Conservation (phyloP, 2,888 invertebrate species). For the Drosophila prolongata region DNA sequence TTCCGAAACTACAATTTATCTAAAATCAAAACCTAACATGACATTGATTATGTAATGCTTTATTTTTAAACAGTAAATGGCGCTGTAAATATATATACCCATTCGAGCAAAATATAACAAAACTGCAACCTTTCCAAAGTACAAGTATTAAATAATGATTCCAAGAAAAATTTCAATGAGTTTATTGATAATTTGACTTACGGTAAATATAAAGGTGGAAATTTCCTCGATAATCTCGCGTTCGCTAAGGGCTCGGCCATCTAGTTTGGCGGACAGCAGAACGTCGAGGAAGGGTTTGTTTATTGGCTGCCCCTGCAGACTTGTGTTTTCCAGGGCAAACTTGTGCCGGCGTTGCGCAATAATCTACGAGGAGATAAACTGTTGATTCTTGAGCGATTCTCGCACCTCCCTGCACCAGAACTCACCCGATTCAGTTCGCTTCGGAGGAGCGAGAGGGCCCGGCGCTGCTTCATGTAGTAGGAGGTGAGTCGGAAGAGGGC, state of each 20-base stretch:
- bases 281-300: slow-evolving; percentile 76
- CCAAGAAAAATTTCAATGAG: too few species aligned
- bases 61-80: too few species aligned
- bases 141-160: too few species aligned
- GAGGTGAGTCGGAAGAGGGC: slow-evolving; percentile 73
- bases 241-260: slow-evolving; percentile 68
- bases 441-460: slow-evolving; percentile 81
- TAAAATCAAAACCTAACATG: too few species aligned
- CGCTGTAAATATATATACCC: too few species aligned
- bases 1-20: too few species aligned
- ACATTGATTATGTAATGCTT: too few species aligned
- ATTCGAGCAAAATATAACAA: too few species aligned
- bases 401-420: not conserved
- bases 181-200: slow-evolving; percentile 37
- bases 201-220: slow-evolving; percentile 81
- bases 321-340: slow-evolving; percentile 18
- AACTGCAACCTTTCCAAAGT: too few species aligned
- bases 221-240: slow-evolving; percentile 78
- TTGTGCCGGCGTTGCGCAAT: slow-evolving; percentile 58
- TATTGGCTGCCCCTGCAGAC: not conserved
- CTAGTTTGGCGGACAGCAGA: slow-evolving; percentile 70
- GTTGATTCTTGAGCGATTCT: not conserved
- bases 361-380: slow-evolving; percentile 46
- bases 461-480: slow-evolving; percentile 69
- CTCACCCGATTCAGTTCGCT: slow-evolving; percentile 62